Evolutionary conservation across 2,797 vertebrate genomes (phyloP).

Genomic region (Neosilurus mollespiculum): DNA sequence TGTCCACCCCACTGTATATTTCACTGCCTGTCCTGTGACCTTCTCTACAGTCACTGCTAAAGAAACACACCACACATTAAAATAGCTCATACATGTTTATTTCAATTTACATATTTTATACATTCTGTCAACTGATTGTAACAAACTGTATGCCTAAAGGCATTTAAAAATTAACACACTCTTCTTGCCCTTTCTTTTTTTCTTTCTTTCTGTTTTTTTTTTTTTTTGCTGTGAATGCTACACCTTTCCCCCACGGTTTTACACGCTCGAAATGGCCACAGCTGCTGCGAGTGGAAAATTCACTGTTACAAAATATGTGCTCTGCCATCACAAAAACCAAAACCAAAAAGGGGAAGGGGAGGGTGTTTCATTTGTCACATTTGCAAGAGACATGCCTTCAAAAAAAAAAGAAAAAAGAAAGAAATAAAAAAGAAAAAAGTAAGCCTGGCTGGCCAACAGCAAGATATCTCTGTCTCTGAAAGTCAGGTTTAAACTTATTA

Average conservation of each 20-base stretch:
- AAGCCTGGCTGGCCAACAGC: constrained; percentile 22
- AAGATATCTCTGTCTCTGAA: constrained; percentile 5
- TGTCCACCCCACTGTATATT: neutral
- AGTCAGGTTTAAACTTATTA: neutral
- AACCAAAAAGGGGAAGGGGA: constrained; percentile 54
- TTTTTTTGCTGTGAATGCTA: constrained; percentile 33
- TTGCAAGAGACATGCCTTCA: constrained; percentile 25
- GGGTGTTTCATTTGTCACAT: constrained; percentile 35
- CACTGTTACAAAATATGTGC: constrained; percentile 54
- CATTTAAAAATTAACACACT: neutral
- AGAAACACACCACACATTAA: constrained; percentile 11
- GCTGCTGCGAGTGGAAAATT: constrained; percentile 57
- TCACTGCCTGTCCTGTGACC: neutral
- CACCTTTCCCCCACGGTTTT: neutral
- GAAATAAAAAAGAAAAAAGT: constrained; percentile 16
- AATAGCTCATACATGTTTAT: constrained; percentile 5
- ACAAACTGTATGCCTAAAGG: neutral
- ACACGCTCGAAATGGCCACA: constrained; percentile 8
- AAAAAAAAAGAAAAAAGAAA: neutral
- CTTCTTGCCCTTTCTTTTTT: too few relatives aligned
- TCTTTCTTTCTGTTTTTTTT: too few relatives aligned
- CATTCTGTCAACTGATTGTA: neutral
- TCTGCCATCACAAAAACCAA: constrained; percentile 39
- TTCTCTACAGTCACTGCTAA: neutral
- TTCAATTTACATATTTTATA: neutral